phyloP scores from a whole-genome alignment of 2,113 vertebrate genomes.

The Tenrec ecaudatus region DNA sequence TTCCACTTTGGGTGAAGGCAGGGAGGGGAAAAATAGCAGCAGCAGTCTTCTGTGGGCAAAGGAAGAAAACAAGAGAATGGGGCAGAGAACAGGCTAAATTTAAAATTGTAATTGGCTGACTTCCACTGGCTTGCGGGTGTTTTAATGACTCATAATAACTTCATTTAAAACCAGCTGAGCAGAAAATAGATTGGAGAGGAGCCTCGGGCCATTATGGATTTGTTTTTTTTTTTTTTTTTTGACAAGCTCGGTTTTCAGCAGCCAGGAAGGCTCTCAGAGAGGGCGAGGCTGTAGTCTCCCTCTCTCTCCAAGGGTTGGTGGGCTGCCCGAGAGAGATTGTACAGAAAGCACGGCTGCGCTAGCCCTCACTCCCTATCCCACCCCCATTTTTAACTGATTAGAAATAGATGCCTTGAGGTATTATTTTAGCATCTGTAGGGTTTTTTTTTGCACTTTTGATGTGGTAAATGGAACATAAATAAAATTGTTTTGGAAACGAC shows the following conservation, averaged over 20 bases:
- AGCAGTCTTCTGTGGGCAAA: constrained; percentile 87
- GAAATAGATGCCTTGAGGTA: constrained; percentile 90
- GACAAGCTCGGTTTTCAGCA: constrained; percentile 88
- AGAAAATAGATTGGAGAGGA: constrained; percentile 99
- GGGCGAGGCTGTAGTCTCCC: constrained; percentile 82
- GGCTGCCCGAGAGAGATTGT: constrained; percentile 86
- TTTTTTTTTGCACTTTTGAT: constrained; percentile 85
- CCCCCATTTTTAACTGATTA: constrained; percentile 82
- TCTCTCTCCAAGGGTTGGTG: constrained; percentile 81
- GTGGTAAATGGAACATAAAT: constrained; percentile 90
- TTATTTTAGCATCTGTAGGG: constrained; percentile 87
- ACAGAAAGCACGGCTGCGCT: constrained; percentile 74
- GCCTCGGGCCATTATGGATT: constrained; percentile 99
- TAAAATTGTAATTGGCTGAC: constrained; percentile 99
- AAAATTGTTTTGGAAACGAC: constrained; percentile 91
- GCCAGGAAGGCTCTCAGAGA: constrained; percentile 87
- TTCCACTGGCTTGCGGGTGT: constrained; percentile 99
- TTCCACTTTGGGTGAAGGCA: constrained; percentile 78
- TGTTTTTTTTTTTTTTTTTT: constrained; percentile 86
- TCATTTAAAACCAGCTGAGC: constrained; percentile 99
- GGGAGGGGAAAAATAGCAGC: constrained; percentile 81
- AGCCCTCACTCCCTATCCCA: neutral
- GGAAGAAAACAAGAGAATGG: constrained; percentile 90
- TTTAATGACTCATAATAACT: constrained; percentile 99
- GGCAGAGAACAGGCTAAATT: constrained; percentile 98